Base-by-base conservation (phyloP, 2,113 vertebrate genomes). In the rat (Rattus norvegicus) region DNA sequence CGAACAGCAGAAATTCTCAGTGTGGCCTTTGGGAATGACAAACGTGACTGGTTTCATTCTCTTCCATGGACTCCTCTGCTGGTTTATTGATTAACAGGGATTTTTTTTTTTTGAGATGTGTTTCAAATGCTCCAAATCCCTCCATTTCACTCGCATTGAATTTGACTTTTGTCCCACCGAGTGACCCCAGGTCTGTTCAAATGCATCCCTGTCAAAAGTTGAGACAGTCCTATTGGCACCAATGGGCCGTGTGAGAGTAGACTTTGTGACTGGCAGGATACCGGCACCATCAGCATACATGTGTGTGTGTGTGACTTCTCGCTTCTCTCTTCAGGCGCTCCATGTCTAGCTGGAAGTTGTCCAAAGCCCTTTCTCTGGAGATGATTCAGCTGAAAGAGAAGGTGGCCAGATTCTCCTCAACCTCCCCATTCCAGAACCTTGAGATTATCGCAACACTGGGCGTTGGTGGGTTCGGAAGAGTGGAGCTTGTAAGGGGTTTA, bases 381-480 rank as follows among this genome's bases (percentile, higher is more conserved):
- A 98, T 98, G 98, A 98, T 98, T 92, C 98, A 99, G 92, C 98
- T 99, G 97, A 98, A 98, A 98, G 99, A 99, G 97, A 99, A 98
- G 97, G 98, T 99, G 81, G 97, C 98, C 96, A 98, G 97, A 81
- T 98, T 99, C 88, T 98, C 99, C 88, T 92, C 97, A 79, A 98
- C 98, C 26, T 98, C 98, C 88, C 99, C 99, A 65, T 99, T 99
- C 98, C 98, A 99, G 97, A 98, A 99, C 92, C 99, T 99, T 87
- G 98, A 99, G 97, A 97, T 99, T 97, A 98, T 99, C 54, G 98
- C 99, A 17, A 99, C 99, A n/a, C 98, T 99, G 97, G 99, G 99
- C 92, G 99, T 99, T 97, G 99, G 99, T 97, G 99, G 99, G 95
- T 99, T 99, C 95, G 99, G 99, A 98, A 99, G 99, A 98, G 99